These are phyloP conservation scores for Aegotheles bennettii DNA, from an alignment of 2,113 vertebrate genomes.

Conservation along the genomic window DNA sequence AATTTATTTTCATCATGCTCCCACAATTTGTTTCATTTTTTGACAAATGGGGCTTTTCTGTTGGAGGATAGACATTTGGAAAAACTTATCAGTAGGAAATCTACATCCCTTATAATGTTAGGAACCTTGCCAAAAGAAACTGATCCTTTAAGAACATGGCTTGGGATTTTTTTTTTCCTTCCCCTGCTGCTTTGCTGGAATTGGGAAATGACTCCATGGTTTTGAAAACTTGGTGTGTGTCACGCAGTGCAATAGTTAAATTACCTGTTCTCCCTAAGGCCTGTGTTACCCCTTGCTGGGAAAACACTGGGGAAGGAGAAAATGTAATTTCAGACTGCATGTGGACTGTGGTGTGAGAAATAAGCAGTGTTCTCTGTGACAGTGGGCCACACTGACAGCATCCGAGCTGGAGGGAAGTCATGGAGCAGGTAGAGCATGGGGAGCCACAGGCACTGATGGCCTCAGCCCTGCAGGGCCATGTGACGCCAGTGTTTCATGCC, in stretches of 20 bases:
- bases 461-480: neutral
- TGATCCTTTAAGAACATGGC: neutral
- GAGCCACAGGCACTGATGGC: neutral
- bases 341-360: neutral
- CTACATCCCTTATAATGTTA: neutral
- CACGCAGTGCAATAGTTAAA: neutral
- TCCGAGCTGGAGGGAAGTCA: neutral
- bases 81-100: neutral
- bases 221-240: neutral
- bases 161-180: neutral
- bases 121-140: neutral
- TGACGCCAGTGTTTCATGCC: neutral
- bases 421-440: neutral
- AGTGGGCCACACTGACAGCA: neutral
- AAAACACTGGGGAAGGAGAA: neutral
- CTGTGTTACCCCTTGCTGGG: conserved; percentile 10
- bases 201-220: neutral
- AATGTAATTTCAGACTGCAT: neutral
- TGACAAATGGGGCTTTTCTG: neutral
- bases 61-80: neutral
- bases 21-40: neutral
- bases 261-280: conserved; percentile 30
- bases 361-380: neutral
- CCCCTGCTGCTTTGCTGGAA: neutral
- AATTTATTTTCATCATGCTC: neutral